Evolutionary conservation across 1,140 invertebrate species (phyloP), one percentile per base, ranked within the genome.

Genomic region (Atta texana): DNA sequence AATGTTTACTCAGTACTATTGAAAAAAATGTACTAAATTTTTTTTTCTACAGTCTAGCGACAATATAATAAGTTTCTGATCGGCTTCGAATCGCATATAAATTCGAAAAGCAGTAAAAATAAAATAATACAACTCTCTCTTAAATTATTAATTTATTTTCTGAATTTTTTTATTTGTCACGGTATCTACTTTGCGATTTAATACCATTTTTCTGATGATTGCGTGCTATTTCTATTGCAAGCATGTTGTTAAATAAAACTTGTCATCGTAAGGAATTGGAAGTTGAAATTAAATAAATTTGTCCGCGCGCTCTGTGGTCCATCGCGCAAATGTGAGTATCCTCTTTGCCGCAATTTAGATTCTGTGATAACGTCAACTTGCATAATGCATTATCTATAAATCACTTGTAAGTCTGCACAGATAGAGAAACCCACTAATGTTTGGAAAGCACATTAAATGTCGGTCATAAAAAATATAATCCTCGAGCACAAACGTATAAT

Each of bases 371-470:
- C 53, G 7, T 12, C 14, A n/a, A 28, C 18, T 74, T 69, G 53
- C 68, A 24, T 82, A 82, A 82, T 12, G 18, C 44, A 24, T 74
- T 69, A 49, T 16, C 39, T 51, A 74, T 82, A 82, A 82, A 72
- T 82, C 53, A 72, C 39, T 82, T 18, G 55, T 61, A 59, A 81
- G 72, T 82, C 34, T 12, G 21, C 34, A 16, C 64, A 59, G 68
- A 82, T 82, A 82, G 61, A 82, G 21, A 74, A 82, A 16, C 5
- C 55, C 24, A 39, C 53, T 82, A 39, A 21, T 72, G 39, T 61
- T 69, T 72, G 53, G 69, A 31, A 72, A 72, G 24, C 24, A 72
- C 12, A 16, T 12, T 28, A 59, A 44, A 21, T 82, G 21, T 61
- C 66, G 53, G 24, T 10, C 39, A n/a, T 59, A 74, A 82, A 82